Conservation (phyloP, 2,113 vertebrate species). For the Bambusicola thoracicus region DNA sequence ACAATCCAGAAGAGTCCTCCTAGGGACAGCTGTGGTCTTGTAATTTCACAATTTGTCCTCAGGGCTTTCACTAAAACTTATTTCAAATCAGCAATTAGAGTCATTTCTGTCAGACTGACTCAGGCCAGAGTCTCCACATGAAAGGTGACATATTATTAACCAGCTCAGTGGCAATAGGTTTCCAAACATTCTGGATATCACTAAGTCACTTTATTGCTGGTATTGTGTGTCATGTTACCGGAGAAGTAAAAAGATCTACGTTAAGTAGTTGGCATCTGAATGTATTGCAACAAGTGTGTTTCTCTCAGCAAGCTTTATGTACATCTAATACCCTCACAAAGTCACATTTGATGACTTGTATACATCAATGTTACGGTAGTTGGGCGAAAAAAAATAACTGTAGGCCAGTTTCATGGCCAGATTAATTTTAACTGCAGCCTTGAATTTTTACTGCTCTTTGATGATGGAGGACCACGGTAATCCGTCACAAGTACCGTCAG, state of each 20-base stretch:
- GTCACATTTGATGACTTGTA: not conserved
- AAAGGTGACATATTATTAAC: not conserved
- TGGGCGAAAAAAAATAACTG: not conserved
- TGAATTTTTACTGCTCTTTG: constrained; percentile 48
- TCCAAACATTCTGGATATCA: not conserved
- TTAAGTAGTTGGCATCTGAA: not conserved
- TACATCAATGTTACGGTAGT: not conserved
- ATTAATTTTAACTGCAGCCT: constrained; percentile 60
- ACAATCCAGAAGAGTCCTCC: not conserved
- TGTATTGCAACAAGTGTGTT: not conserved
- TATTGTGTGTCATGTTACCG: not conserved
- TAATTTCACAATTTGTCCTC: not conserved
- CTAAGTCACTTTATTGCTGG: not conserved
- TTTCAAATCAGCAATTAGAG: not conserved
- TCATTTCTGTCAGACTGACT: not conserved
- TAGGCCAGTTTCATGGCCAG: not conserved
- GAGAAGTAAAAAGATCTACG: not conserved
- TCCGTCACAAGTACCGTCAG: constrained; percentile 5
- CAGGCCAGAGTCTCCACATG: not conserved
- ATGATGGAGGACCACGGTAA: constrained; percentile 28
- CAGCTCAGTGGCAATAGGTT: not conserved
- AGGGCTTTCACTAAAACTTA: not conserved
- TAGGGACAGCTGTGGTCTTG: not conserved
- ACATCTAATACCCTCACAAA: not conserved
- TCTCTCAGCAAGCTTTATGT: not conserved